Base-by-base conservation (phyloP, 2,113 vertebrate species). In the Hyla sarda region DNA sequence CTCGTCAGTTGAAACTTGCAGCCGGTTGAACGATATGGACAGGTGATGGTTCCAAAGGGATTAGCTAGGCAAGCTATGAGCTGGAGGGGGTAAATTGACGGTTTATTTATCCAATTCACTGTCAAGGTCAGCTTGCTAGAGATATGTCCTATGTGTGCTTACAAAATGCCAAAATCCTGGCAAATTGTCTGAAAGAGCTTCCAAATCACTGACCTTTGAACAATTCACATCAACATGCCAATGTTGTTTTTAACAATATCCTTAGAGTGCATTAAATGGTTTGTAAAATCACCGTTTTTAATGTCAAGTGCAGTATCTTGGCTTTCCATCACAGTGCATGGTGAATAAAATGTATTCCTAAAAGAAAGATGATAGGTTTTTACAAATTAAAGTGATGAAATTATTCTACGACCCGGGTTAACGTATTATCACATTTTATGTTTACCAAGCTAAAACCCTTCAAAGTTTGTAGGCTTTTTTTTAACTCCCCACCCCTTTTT, bases 51-150 rank as follows among this genome's bases (percentile, higher is more conserved):
- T 98, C 98, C 97, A 89, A 92, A 93, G 98, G 97, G 98, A 98
- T 95, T 89, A 77, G 90, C 93, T 92, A 85, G 92, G 94, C 93
- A 95, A 90, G 88, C 91, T 89, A 90, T 71, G 91, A 96, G 92
- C 93, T 91, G 95, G 93, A 95, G 96, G 96, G 94, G 96, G 96
- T 97, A 98, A 98, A 98, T 98, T 98, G 98, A 98, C 98, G 97
- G 98, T 99, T 99, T 99, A 99, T 99, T 99, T 99, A 98, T 99
- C 98, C 97, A 96, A 95, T 97, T 97, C 95, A 94, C 97, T 99
- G 98, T 99, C 98, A 99, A 97, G 97, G 97, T 98, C 96, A 95
- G 95, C 96, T 95, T 96, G 96, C 98, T 96, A 93, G 96, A 95
- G 95, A 97, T 96, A 97, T 96, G 97, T 98, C 97, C 97, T 97